A percentile compares a stretch with the other conserved stretches of the same genome.
Evolutionary conservation across 2,888 invertebrate species (phyloP).

Genomic region (Atethmia centrago): DNA sequence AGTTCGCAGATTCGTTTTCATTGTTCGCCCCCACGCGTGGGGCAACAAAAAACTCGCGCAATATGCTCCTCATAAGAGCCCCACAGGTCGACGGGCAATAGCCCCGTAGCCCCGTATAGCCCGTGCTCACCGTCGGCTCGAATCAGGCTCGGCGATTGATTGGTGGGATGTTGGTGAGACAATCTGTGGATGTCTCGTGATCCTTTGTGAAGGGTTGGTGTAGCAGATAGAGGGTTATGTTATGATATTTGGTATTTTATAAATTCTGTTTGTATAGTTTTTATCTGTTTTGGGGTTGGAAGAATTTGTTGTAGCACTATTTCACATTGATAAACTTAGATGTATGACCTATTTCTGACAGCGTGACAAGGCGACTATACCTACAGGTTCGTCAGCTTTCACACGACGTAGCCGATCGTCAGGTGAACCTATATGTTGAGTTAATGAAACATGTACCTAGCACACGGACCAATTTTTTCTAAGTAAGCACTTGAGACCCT

Average conservation of each 20-base stretch:
- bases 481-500: background rate
- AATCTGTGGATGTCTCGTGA: constrained; percentile 50
- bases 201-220: constrained; percentile 27
- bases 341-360: background rate
- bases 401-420: background rate
- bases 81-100: constrained; percentile 37
- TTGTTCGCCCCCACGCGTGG: constrained; percentile 71
- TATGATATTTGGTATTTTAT: constrained; percentile 34
- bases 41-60: constrained; percentile 76
- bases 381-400: background rate
- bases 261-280: constrained; percentile 33
- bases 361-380: background rate
- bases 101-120: constrained; percentile 11
- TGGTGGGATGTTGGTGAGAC: constrained; percentile 77
- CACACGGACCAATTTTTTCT: background rate
- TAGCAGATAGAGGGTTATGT: constrained; percentile 17
- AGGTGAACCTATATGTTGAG: background rate
- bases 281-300: constrained; percentile 8
- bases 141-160: constrained; percentile 68
- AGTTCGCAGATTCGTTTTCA: constrained; percentile 75
- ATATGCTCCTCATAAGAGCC: constrained; percentile 81
- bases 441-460: background rate
- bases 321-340: background rate
- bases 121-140: constrained; percentile 53
- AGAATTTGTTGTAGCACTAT: background rate